These are phyloP conservation scores for Pollenia labialis DNA, from an alignment of 2,888 invertebrate genomes.

Conservation along the genomic window DNA sequence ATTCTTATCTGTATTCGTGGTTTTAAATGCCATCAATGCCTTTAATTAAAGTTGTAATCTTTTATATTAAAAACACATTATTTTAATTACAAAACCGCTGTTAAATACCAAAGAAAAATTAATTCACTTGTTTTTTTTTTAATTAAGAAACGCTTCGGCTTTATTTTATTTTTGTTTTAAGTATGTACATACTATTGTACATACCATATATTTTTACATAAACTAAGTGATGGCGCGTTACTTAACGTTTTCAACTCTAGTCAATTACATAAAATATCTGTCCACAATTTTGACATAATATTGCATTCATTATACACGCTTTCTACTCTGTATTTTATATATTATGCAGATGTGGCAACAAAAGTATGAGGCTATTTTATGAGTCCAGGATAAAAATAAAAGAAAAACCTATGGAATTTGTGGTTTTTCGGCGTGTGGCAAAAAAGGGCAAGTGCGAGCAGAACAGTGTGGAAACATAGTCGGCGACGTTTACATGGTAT, in stretches of 20 bases:
- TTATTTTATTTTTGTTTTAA: background rate
- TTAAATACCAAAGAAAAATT: conserved; percentile 12
- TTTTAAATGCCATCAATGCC: too few relatives aligned
- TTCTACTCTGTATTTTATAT: background rate
- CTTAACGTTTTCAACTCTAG: background rate
- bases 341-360: conserved; percentile 33
- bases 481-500: background rate
- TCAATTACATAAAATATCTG: conserved; percentile 60
- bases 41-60: background rate
- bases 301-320: conserved; percentile 56
- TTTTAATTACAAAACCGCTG: conserved; percentile 53
- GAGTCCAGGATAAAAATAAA: background rate
- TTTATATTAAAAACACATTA: conserved; percentile 26
- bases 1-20: too few relatives aligned
- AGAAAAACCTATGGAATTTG: conserved; percentile 22
- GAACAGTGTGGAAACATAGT: background rate
- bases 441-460: conserved; percentile 15
- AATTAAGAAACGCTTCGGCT: conserved; percentile 19
- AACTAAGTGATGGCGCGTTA: background rate
- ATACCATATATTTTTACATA: conserved; percentile 16
- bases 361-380: conserved; percentile 35
- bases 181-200: background rate
- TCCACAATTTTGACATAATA: conserved; percentile 70
- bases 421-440: conserved; percentile 16
- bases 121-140: conserved; percentile 6